These are phyloP conservation scores for Epizoanthus illoricatus DNA, from an alignment of 92 coral and sea anemone genomes.

Conservation along the genomic window DNA sequence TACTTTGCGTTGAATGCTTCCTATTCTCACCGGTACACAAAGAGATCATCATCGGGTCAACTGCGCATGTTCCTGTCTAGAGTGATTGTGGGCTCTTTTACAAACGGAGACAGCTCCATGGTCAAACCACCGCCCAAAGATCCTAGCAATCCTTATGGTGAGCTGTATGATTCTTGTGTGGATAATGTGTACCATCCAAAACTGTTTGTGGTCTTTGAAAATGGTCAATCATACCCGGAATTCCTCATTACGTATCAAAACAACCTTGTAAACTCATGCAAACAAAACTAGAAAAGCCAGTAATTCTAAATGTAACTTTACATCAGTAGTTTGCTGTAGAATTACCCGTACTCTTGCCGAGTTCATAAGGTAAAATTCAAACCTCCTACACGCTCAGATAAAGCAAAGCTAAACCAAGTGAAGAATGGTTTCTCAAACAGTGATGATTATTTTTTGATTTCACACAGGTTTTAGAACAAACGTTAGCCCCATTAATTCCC, in stretches of 20 bases:
- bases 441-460: no score
- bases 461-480: no score
- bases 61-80: constrained; percentile 72
- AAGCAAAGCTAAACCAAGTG: no score
- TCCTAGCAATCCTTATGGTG: constrained; percentile 65
- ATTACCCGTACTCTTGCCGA: no score
- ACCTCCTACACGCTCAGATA: no score
- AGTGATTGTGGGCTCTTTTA: constrained; percentile 81
- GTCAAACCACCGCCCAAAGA: constrained; percentile 85
- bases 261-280: no score
- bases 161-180: constrained; percentile 83
- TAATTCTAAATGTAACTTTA: no score
- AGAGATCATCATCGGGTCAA: neutral
- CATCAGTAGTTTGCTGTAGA: no score
- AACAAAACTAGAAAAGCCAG: no score
- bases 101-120: constrained; percentile 41
- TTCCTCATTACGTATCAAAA: constrained; percentile 70
- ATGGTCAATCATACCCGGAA: constrained; percentile 87
- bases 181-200: constrained; percentile 57
- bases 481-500: no score
- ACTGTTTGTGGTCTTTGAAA: constrained; percentile 86
- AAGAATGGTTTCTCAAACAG: no score
- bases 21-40: constrained; percentile 78
- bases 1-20: constrained; percentile 79
- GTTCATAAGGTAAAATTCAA: no score